phyloP scores from a whole-genome alignment of 2,888 invertebrate genomes.

The Hyppa rectilinea region DNA sequence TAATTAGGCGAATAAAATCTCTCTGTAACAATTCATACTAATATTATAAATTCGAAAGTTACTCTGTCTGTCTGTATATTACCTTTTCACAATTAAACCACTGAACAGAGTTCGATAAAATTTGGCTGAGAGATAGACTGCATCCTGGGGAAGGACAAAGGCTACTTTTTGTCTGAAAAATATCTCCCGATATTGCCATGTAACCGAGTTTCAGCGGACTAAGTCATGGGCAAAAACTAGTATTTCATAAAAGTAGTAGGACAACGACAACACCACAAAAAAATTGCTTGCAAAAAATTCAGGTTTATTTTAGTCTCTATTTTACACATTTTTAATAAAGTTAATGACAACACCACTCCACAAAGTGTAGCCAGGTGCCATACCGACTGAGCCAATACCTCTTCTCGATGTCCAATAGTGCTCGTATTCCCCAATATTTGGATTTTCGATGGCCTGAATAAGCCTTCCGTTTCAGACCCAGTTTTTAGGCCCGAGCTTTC shows the following conservation, averaged over 20 bases:
- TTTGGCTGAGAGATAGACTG: too few relatives aligned
- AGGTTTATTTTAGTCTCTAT: slow-evolving; percentile 32
- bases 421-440: slow-evolving; percentile 48
- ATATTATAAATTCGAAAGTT: too few relatives aligned
- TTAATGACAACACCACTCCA: slow-evolving; percentile 50
- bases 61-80: too few relatives aligned
- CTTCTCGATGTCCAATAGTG: slow-evolving; percentile 31
- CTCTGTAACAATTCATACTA: slow-evolving; percentile 1
- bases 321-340: slow-evolving; percentile 49
- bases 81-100: too few relatives aligned
- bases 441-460: slow-evolving; percentile 49
- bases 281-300: slow-evolving; percentile 22
- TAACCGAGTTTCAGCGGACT: too few relatives aligned
- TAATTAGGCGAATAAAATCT: slow-evolving; percentile 51
- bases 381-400: slow-evolving; percentile 20
- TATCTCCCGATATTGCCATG: too few relatives aligned
- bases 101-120: too few relatives aligned
- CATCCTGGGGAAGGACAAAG: too few relatives aligned
- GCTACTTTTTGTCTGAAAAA: too few relatives aligned
- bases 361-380: slow-evolving; percentile 42
- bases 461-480: slow-evolving; percentile 40
- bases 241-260: slow-evolving; percentile 23
- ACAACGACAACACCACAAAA: slow-evolving; percentile 28
- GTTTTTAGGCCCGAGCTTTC: slow-evolving; percentile 35
- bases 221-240: too few relatives aligned